Evolutionary conservation across 1,140 invertebrate genomes (phyloP), one percentile per base, ranked within the genome.

Genomic region (Meloidogyne hapla): DNA sequence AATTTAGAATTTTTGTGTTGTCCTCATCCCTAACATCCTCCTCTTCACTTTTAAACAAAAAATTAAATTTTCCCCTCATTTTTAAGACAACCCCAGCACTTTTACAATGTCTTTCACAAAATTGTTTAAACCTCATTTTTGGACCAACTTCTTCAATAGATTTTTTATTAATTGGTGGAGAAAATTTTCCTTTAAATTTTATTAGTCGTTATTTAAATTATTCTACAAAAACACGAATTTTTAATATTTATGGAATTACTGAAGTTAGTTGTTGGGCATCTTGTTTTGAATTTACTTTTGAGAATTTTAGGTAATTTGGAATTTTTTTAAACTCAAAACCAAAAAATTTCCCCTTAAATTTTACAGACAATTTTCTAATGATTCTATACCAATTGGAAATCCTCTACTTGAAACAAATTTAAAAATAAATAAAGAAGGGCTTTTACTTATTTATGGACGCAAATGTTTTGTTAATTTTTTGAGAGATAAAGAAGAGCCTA

Each of bases 211-310:
- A 56, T 21, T n/a, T 56, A 6, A 63, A 62, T 33, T 67, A 28
- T 25, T 56, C 15, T 21, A 13, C 38, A 15, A 67, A 63, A 10
- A 13, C 13, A n/a, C 6, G 66, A 10, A 69, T 75, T n/a, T 75
- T 61, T 26, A 75, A 75, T 68, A 38, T 75, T 28, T 75, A 75
- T 45, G 74, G 74, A 45, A 28, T 75, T 3, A 75, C 74, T 12
- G 74, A 75, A 65, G 74, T 74, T 28, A 74, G 33, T 62, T 75
- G 74, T 62, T 75, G 74, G 74, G 64, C 74, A 1, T 75, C 74
- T 8, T 61, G 66, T 25, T 42, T 64, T 68, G 66, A 69, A 23
- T 65, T 75, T n/a, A 56, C 33, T 13, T 15, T 0, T 2, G 23
- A 45, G 15, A 61, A 70, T 28, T n/a, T n/a, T 5, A 21, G 28